Evolutionary conservation across 2,113 vertebrate species (phyloP), one percentile per base, ranked within the genome.

Genomic region (Hemichromis elongatus): DNA sequence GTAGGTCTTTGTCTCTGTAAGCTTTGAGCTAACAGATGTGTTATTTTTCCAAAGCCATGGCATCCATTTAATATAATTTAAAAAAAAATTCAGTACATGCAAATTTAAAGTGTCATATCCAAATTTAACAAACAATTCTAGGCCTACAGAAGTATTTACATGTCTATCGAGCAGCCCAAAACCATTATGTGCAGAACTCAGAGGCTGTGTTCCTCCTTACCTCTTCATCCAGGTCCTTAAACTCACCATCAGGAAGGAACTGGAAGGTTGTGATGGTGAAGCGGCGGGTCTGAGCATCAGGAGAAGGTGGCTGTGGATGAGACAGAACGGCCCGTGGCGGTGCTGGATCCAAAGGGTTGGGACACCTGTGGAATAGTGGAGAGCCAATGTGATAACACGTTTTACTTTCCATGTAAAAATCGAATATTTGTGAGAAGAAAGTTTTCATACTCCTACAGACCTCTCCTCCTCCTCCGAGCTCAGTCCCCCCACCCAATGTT

Each of bases 181-280:
- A 75, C 26, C 68, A 75, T 75, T 50, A 50, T 30, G 19, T 75
- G 45, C 26, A 50, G 42, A 50, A 19, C 70, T 75, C 26, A 75
- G 68, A n/a, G 37, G 7, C 33, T 33, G 33, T 35, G 6, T 40
- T 45, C 9, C 52, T 78, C 9, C 83, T 88, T 83, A 96, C 96
- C 95, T 96, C 96, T 66, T 96, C 95, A 5, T 94, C 70, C 5
- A 33, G 77, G 52, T 91, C 86, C 33, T 92, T 63, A 18, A 83
- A 55, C 5, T 92, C 86, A 5, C 85, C 85, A 73, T 91, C 84
- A 28, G 88, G 83, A 28, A 96, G 93, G 80, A 96, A 97, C 92
- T 96, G 95, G 86, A 97, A 97, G 18, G 96, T 96, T 73, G 82
- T 94, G 85, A 97, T 88, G 7, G 95, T 95, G 90, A 96, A 96